Evolutionary conservation across 2,797 vertebrate genomes (phyloP).

Genomic region (Morelia viridis): DNA sequence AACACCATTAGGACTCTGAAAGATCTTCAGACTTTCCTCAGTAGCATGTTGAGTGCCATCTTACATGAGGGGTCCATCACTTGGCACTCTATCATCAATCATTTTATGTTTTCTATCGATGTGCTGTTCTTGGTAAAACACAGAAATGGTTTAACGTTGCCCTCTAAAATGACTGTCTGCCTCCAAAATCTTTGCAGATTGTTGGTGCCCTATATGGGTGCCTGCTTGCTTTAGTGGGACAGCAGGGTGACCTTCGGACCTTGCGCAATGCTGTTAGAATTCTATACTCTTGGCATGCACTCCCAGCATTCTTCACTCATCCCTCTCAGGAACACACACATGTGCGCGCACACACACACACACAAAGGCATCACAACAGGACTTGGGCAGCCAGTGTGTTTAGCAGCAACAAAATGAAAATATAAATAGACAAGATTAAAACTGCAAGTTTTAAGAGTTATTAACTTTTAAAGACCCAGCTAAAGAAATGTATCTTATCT

Average conservation of each 20-base stretch:
- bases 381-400: not conserved
- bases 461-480: not conserved
- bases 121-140: not conserved
- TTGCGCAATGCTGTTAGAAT: not conserved
- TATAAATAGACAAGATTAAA: not conserved
- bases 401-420: not conserved
- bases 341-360: not conserved
- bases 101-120: not conserved
- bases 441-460: not conserved
- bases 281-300: not conserved
- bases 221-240: not conserved
- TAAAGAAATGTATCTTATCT: not conserved
- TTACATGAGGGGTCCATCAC: not conserved
- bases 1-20: not conserved
- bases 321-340: not conserved
- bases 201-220: not conserved
- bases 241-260: not conserved
- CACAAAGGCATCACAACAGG: not conserved
- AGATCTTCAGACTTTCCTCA: not conserved
- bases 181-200: not conserved
- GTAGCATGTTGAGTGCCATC: not conserved
- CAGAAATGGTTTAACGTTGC: not conserved
- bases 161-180: not conserved
- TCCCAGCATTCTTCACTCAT: not conserved
- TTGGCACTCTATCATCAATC: not conserved